Evolutionary conservation across 1,140 invertebrate genomes (phyloP).

Genomic region (Aphelenchoides avenae): DNA sequence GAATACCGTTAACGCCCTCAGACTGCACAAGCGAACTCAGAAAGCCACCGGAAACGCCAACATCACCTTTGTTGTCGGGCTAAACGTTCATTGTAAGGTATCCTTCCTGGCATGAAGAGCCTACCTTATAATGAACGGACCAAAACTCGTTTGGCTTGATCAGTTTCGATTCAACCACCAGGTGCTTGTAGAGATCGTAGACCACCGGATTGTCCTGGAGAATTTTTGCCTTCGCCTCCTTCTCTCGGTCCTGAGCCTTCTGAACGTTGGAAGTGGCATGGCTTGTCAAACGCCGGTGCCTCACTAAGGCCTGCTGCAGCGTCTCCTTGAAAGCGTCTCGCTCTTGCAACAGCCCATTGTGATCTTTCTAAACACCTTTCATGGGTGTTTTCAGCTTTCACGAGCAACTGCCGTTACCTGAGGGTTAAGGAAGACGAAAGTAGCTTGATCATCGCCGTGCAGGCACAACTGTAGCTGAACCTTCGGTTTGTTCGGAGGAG

Average conservation of each 20-base stretch:
- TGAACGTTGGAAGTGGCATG: conserved; percentile 66
- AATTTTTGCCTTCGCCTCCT: conserved; percentile 75
- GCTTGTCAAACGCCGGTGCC: conserved; percentile 87
- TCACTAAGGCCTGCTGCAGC: conserved; percentile 83
- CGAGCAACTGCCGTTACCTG: conserved; percentile 70
- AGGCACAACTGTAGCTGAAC: conserved; percentile 96
- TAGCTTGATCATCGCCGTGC: conserved; percentile 80
- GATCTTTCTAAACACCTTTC: too few species aligned
- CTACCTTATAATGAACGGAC: conserved; percentile 32
- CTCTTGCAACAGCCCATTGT: conserved; percentile 79
- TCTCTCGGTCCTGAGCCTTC: conserved; percentile 53
- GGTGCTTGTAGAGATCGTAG: conserved; percentile 70
- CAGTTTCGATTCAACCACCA: conserved; percentile 53
- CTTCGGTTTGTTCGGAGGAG: conserved; percentile 93
- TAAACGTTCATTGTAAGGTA: conserved; percentile 2
- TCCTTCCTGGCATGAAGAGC: conserved; percentile 2
- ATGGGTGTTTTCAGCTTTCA: too few species aligned
- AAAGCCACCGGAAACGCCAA: conserved; percentile 66
- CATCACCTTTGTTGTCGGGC: conserved; percentile 9
- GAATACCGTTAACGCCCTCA: conserved; percentile 90
- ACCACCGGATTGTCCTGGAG: conserved; percentile 77
- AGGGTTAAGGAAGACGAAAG: conserved; percentile 94
- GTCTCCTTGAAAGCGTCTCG: conserved; percentile 88
- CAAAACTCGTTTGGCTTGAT: conserved; percentile 54
- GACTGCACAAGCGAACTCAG: conserved; percentile 69